phyloP scores from a whole-genome alignment of 2,797 vertebrate genomes.

The Sebastes alutus region DNA sequence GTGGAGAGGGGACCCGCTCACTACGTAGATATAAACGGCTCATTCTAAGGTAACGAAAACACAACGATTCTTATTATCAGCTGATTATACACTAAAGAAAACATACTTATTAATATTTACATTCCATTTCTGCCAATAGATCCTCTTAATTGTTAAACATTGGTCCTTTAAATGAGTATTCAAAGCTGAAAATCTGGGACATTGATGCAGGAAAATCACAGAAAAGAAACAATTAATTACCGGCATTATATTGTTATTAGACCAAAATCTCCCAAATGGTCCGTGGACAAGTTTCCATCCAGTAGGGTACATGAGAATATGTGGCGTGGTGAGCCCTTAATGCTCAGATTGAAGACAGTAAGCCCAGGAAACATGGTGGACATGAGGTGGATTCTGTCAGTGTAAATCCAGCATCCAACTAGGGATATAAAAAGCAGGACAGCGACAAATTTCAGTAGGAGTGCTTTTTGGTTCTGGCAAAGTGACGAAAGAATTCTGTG shows the following conservation, averaged over 20 bases:
- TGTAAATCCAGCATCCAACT: constrained; percentile 58
- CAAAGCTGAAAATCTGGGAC: not conserved
- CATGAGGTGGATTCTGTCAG: constrained; percentile 64
- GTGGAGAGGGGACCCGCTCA: fast-evolving
- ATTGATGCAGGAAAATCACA: not conserved
- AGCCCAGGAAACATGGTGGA: constrained; percentile 61
- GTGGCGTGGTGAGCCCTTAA: constrained; percentile 50
- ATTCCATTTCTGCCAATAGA: no score
- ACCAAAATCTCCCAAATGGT: constrained; percentile 40
- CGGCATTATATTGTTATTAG: not conserved
- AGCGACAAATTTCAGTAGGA: constrained; percentile 52
- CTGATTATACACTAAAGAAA: no score
- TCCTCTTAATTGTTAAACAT: no score
- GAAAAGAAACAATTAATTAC: constrained; percentile 10
- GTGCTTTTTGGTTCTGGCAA: constrained; percentile 53
- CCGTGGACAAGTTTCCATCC: constrained; percentile 24
- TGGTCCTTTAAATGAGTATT: no score
- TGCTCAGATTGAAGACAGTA: constrained; percentile 57
- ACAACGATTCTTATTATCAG: no score
- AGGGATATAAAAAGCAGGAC: constrained; percentile 67
- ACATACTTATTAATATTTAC: no score
- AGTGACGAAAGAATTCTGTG: constrained; percentile 29
- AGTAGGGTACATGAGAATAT: constrained; percentile 28
- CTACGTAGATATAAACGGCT: no score
- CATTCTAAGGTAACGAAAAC: no score